These are phyloP conservation scores for Metopia argyrocephala DNA, from an alignment of 2,888 invertebrate genomes.

Conservation along the genomic window DNA sequence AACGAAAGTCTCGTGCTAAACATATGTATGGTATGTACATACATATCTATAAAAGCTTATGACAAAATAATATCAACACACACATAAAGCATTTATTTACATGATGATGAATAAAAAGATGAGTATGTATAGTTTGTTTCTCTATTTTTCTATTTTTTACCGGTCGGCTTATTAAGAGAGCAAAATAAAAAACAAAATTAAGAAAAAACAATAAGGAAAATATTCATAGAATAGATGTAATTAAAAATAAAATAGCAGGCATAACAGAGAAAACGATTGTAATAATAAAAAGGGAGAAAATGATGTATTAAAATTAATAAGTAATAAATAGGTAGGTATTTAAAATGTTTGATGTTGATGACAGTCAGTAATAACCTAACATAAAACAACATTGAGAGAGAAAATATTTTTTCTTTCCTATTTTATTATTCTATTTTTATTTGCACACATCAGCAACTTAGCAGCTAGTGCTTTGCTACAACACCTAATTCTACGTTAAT, in stretches of 20 bases:
- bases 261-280: not conserved
- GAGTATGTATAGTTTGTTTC: not conserved
- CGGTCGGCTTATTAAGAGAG: constrained; percentile 36
- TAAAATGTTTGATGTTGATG: no score
- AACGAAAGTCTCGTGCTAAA: constrained; percentile 56
- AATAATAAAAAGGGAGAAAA: not conserved
- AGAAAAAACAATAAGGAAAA: not conserved
- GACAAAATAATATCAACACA: constrained; percentile 15
- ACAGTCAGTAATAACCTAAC: no score
- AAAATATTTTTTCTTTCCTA: no score
- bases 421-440: no score
- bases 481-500: no score
- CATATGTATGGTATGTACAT: constrained; percentile 7
- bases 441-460: no score
- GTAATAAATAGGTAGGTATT: no score
- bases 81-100: not conserved
- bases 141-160: not conserved
- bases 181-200: not conserved
- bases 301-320: no score
- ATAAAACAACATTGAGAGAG: no score
- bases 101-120: constrained; percentile 25
- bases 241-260: not conserved
- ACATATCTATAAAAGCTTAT: constrained; percentile 3
- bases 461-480: no score
- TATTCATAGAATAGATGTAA: not conserved